phyloP scores from a whole-genome alignment of 2,888 invertebrate genomes.

The Stramonita haemastoma region DNA sequence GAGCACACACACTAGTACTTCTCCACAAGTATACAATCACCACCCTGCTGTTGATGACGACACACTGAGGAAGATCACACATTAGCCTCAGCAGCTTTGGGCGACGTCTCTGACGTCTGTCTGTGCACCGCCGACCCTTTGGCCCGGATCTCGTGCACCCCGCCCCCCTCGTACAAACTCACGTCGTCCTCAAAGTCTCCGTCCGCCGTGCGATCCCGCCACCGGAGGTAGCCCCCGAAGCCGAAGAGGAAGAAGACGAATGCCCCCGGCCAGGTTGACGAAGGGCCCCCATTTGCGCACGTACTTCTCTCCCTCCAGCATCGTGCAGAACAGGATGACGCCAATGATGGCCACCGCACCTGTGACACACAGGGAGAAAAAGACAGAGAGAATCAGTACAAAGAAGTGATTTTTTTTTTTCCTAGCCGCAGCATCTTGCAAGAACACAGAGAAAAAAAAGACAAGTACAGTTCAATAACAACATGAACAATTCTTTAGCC shows the following conservation, averaged over 20 bases:
- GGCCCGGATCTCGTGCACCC: neutral
- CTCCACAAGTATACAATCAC: too few species aligned
- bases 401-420: too few species aligned
- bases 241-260: slow-evolving; percentile 5
- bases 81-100: neutral
- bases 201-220: neutral
- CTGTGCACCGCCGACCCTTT: neutral
- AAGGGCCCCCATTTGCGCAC: neutral
- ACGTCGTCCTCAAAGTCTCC: neutral
- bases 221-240: slow-evolving; percentile 5
- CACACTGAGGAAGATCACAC: neutral
- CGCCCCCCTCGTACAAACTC: neutral
- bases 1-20: too few species aligned
- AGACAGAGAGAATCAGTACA: too few species aligned
- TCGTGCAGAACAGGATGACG: slow-evolving; percentile 9
- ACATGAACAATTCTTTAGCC: too few species aligned
- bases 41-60: too few species aligned
- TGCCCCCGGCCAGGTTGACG: slow-evolving; percentile 12
- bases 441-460: too few species aligned
- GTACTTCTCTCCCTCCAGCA: slow-evolving; percentile 19
- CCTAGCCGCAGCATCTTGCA: too few species aligned
- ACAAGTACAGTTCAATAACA: too few species aligned
- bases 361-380: neutral
- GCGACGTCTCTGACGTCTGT: slow-evolving; percentile 2
- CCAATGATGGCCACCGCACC: neutral